Percentiles rank a stretch among this genome's conserved stretches.
phyloP scores from a whole-genome alignment of 2,797 vertebrate species.

The Salmo trutta region DNA sequence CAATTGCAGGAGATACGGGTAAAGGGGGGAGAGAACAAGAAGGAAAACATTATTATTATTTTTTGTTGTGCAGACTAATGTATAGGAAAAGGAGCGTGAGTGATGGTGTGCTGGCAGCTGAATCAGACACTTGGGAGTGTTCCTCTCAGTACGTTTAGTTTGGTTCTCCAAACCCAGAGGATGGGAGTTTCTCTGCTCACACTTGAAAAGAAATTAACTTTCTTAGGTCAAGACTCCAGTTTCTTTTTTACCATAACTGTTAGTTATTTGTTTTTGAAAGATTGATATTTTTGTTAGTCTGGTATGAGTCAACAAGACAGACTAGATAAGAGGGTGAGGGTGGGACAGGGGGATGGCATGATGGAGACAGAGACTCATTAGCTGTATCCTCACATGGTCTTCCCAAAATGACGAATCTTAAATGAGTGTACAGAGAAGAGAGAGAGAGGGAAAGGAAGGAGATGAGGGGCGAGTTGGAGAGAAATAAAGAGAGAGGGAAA shows the following conservation, averaged over 20 bases:
- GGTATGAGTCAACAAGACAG: too few species aligned
- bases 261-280: not conserved
- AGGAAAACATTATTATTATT: constrained; percentile 22
- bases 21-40: constrained; percentile 8
- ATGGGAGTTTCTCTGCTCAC: not conserved
- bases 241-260: not conserved
- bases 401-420: not conserved
- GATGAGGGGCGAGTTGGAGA: not conserved
- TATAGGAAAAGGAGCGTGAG: not conserved
- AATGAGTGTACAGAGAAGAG: not conserved
- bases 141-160: not conserved
- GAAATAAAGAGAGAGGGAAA: not conserved
- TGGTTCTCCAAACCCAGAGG: not conserved
- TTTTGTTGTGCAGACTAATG: constrained; percentile 19
- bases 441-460: not conserved
- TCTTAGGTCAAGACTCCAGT: too few species aligned
- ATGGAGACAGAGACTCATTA: not conserved
- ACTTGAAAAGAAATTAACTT: not conserved
- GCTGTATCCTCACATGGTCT: not conserved
- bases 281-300: not conserved
- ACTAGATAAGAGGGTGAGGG: not conserved
- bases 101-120: not conserved
- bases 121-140: not conserved
- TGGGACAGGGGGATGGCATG: not conserved
- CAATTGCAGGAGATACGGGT: constrained; percentile 48